A percentile compares a stretch with the other conserved stretches of the same genome.
Conservation (phyloP, 2,888 invertebrate species). For the Lasioglossum vierecki region DNA sequence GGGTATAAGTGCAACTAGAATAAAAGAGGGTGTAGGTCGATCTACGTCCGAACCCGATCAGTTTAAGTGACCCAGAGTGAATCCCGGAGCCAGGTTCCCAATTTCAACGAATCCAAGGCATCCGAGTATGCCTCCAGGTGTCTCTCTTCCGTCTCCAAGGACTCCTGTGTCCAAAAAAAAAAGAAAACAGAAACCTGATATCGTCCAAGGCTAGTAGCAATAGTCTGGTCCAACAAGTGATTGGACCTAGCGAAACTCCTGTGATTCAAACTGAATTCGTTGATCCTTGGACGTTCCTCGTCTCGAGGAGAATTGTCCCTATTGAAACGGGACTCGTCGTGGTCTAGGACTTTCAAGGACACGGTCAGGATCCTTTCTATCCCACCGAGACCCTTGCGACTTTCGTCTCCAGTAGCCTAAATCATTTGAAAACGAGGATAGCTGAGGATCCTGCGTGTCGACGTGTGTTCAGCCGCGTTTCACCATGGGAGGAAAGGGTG, state of each 20-base stretch:
- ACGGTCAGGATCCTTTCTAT: not conserved
- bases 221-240: conserved; percentile 27
- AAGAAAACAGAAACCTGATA: not conserved
- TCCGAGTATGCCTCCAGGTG: not conserved
- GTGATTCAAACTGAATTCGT: conserved; percentile 51
- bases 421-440: not conserved
- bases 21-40: not conserved
- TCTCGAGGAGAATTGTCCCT: conserved; percentile 36
- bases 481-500: not conserved
- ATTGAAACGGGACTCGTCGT: conserved; percentile 11
- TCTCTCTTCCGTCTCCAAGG: not conserved
- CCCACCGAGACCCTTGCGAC: not conserved
- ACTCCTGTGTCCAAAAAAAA: not conserved
- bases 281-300: conserved; percentile 25
- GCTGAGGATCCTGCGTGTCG: not conserved
- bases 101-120: not conserved
- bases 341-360: not conserved
- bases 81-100: not conserved
- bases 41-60: not conserved
- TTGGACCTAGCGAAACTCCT: conserved; percentile 28
- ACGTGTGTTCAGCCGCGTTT: not conserved
- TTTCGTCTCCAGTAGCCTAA: not conserved
- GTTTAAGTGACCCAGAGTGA: not conserved
- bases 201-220: conserved; percentile 39
- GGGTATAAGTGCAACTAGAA: not conserved